A percentile compares a stretch with the other conserved stretches of the same genome.
These are phyloP conservation scores for Geodia barretti DNA, from an alignment of 37 sponge, comb jelly and placozoan species.

Conservation along the genomic window DNA sequence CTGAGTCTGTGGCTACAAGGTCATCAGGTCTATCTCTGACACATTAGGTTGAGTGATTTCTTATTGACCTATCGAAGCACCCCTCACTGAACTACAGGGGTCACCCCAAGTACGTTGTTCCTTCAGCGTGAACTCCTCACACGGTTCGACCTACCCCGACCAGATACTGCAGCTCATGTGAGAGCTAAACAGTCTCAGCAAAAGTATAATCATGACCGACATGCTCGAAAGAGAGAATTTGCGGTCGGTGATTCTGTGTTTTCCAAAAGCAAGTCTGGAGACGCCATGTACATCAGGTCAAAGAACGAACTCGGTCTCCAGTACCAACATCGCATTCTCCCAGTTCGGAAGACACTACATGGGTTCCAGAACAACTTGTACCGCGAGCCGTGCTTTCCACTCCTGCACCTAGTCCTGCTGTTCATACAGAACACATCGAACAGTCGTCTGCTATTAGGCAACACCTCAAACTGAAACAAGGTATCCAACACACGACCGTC, in stretches of 20 bases:
- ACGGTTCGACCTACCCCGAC: slow-evolving; percentile 25
- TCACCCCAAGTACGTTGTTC: slow-evolving; percentile 34
- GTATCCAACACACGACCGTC: neutral
- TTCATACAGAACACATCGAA: neutral
- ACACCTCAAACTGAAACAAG: neutral
- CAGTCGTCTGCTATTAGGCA: neutral
- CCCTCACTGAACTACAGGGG: slow-evolving; percentile 38
- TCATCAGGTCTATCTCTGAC: too few species aligned
- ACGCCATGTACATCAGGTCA: slow-evolving; percentile 21
- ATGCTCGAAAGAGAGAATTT: slow-evolving; percentile 7
- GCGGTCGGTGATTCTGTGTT: slow-evolving; percentile 30
- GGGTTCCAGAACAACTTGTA: neutral
- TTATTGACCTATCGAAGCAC: slow-evolving; percentile 40
- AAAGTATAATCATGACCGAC: slow-evolving; percentile 34
- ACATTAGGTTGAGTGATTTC: slow-evolving; percentile 20
- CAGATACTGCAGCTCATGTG: slow-evolving; percentile 22
- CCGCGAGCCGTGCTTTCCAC: neutral
- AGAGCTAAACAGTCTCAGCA: slow-evolving; percentile 6
- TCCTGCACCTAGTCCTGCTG: neutral
- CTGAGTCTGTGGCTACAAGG: too few species aligned
- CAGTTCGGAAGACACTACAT: neutral
- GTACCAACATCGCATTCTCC: too few species aligned
- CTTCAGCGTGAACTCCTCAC: slow-evolving; percentile 13
- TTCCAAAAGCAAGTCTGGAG: slow-evolving; percentile 3
- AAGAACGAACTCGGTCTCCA: neutral